Base-by-base conservation (phyloP, 1,140 invertebrate genomes). In the Euglossa dilemma region DNA sequence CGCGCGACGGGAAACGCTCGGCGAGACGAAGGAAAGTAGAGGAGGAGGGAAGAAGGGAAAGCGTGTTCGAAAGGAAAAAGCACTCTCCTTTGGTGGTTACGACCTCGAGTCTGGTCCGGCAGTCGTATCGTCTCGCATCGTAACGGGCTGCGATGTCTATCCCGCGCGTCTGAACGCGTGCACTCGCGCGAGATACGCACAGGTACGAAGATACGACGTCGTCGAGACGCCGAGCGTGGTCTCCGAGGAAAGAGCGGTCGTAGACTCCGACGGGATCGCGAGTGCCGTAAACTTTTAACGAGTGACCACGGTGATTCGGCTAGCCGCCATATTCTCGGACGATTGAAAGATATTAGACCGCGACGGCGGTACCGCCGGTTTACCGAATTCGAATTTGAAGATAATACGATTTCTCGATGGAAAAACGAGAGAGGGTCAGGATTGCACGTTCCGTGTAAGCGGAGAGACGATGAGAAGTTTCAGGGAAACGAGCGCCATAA, bases 241-340 rank as follows among this genome's bases (percentile, higher is more conserved):
- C 36, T 67, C 47, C 45, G 56, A 20, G 8, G 28, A 47, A 72
- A 72, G 56, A 43, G 36, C n/a, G 47, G n/a, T 59, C n/a, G 54
- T 20, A 25, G 57, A 52, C 12, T 28, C 69, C 25, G 63, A 85
- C n/a, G 23, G 47, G 57, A 20, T 78, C 20, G 67, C 28, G 67
- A 75, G 45, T 25, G 50, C 63, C 61, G 59, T 88, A 87, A 88
- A 88, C 86, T 87, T 88, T 88, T 88, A 88, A 88, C 87, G 79
- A 88, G 71, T 80, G 61, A 72, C 86, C 57, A 77, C 66, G 57
- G n/a, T n/a, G n/a, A n/a, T n/a, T n/a, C 79, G 71, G 56, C 52
- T 50, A 11, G 23, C 36, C 16, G 18, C 23, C 50, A 71, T 56
- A 64, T 64, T 8, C n/a, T 2, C 6, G 6, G 36, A 16, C 63